Percentiles rank a stretch among this genome's conserved stretches.
These are phyloP conservation scores for Drosophila buzzatii DNA, from an alignment of 2,888 invertebrate species.

Conservation along the genomic window DNA sequence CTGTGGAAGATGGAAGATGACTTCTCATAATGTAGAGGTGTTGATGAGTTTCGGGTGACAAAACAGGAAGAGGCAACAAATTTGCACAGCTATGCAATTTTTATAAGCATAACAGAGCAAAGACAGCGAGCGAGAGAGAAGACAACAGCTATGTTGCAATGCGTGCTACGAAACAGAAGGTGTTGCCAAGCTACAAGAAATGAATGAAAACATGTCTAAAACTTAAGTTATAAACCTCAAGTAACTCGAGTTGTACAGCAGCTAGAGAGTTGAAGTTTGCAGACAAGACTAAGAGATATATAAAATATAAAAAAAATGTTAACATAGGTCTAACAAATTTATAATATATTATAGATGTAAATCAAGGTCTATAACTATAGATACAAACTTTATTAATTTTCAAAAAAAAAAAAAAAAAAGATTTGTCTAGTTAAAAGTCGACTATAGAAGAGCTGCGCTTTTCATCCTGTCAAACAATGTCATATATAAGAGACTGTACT, in stretches of 20 bases:
- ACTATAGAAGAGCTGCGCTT: too few relatives aligned
- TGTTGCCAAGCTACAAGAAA: neutral
- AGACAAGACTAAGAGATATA: neutral
- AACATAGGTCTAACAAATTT: neutral
- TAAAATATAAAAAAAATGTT: neutral
- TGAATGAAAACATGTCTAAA: neutral
- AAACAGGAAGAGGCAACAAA: slow-evolving; percentile 76
- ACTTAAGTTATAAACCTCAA: slow-evolving; percentile 13
- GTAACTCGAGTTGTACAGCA: slow-evolving; percentile 2
- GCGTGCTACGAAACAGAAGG: slow-evolving; percentile 1
- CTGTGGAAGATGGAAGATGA: slow-evolving; percentile 23
- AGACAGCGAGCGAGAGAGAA: neutral
- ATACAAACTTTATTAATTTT: too few relatives aligned
- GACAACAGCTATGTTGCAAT: slow-evolving; percentile 6
- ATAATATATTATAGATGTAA: neutral
- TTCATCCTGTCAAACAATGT: neutral
- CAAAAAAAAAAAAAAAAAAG: too few relatives aligned
- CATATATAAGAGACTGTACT: neutral
- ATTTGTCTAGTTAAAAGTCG: too few relatives aligned
- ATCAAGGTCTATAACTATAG: too few relatives aligned
- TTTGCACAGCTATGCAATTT: slow-evolving; percentile 81
- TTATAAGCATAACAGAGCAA: slow-evolving; percentile 40
- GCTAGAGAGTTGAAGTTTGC: neutral
- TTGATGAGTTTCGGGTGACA: slow-evolving; percentile 78
- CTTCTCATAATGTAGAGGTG: slow-evolving; percentile 60